These are phyloP conservation scores for Chymomyza procnemis DNA, from an alignment of 2,888 invertebrate species.

Conservation along the genomic window DNA sequence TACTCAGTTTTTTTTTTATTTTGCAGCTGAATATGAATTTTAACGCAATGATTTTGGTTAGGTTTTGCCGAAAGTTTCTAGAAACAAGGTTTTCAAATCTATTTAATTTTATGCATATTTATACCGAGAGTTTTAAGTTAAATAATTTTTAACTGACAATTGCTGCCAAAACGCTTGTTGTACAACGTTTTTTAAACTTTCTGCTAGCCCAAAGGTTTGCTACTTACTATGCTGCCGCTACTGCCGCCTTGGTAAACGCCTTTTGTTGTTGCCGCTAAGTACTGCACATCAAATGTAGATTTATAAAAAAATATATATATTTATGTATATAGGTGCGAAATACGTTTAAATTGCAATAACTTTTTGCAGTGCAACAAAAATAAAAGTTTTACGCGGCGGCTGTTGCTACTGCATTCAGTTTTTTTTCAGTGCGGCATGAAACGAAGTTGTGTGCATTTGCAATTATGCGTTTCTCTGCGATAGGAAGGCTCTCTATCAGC, in stretches of 20 bases:
- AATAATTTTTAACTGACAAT: too few relatives aligned
- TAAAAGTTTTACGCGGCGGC: background rate
- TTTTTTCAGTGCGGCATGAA: background rate
- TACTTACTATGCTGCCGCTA: conserved; percentile 35
- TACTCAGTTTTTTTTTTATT: too few relatives aligned
- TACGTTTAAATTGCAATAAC: too few relatives aligned
- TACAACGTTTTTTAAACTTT: conserved; percentile 19
- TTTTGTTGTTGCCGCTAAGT: conserved; percentile 7
- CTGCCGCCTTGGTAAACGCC: conserved; percentile 18
- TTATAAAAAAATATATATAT: too few relatives aligned
- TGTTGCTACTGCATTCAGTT: conserved; percentile 5
- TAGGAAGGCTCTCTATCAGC: conserved; percentile 22
- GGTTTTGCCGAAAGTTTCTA: conserved; percentile 3
- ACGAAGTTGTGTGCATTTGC: conserved; percentile 3
- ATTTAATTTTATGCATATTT: too few relatives aligned
- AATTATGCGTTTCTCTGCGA: conserved; percentile 18
- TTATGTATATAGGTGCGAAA: too few relatives aligned
- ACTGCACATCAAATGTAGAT: too few relatives aligned
- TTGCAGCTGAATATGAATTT: background rate
- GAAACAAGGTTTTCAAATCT: background rate
- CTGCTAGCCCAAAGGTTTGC: conserved; percentile 34
- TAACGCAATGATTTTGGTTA: conserved; percentile 3
- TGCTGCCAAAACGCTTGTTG: conserved; percentile 15
- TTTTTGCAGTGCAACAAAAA: background rate
- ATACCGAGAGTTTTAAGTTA: too few relatives aligned